These are phyloP conservation scores for Pavo muticus DNA, from an alignment of 2,113 vertebrate species.

Conservation along the genomic window DNA sequence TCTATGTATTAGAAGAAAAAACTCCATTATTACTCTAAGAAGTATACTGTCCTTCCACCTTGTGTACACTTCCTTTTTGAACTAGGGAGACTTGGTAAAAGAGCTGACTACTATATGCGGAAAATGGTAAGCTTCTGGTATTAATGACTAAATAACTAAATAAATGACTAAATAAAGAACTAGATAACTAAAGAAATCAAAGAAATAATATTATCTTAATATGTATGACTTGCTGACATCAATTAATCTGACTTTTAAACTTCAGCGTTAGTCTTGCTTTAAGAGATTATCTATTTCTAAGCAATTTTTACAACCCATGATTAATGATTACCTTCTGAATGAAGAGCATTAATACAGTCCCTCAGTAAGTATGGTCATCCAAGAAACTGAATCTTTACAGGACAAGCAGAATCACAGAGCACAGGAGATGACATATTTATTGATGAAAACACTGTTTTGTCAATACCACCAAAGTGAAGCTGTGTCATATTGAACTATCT, in stretches of 20 bases:
- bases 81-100: not conserved
- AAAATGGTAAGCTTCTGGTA: not conserved
- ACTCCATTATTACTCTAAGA: not conserved
- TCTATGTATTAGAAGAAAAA: not conserved
- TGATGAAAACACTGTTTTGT: conserved; percentile 60
- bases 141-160: not conserved
- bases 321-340: not conserved
- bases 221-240: not conserved
- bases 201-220: not conserved
- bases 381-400: conserved; percentile 20
- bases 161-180: too few relatives aligned
- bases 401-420: not conserved
- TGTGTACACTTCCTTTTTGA: not conserved
- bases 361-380: not conserved
- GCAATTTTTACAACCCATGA: not conserved
- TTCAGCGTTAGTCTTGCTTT: not conserved
- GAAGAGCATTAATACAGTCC: not conserved
- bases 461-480: conserved; percentile 51
- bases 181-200: not conserved
- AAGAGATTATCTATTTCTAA: not conserved
- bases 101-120: not conserved
- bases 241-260: not conserved
- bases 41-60: rapidly evolving
- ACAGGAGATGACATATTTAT: conserved; percentile 52
- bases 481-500: conserved; percentile 45